Evolutionary conservation across 2,113 vertebrate genomes (phyloP), one percentile per base, ranked within the genome.

Genomic region (Meleagris gallopavo): DNA sequence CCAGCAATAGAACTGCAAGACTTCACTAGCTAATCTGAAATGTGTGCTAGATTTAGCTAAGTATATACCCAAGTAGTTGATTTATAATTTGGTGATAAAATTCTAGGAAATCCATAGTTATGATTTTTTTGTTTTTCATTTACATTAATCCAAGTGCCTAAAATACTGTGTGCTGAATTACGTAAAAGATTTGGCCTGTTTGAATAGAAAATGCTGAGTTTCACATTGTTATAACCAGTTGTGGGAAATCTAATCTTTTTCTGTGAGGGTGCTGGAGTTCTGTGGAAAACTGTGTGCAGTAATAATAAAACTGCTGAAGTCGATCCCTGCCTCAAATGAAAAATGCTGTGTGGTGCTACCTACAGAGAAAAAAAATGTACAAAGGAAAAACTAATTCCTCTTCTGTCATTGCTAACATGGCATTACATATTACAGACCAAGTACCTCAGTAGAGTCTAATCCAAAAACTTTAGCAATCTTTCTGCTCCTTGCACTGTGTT

Each of bases 361-460:
- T 74, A 84, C 92, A 76, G 73, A 65, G 82, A 84, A 97, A 95
- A 88, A 94, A 95, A 67, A 38, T 0, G 16, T 76, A 45, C n/a
- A 86, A 74, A 62, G 66, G 86, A 79, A 79, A 73, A 93, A 60
- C 34, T 91, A 70, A 70, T 95, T 91, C 90, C 58, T 92, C 32
- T 5, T 83, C 41, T 54, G 48, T 13, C 84, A 88, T 27, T 45
- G 83, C 61, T 88, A 81, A 65, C 57, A 43, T 32, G 57, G 58
- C 21, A 83, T 58, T 41, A 73, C 11, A 24, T 73, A 57, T 74
- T 75, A 82, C 11, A 46, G 65, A 45, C 13, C 6, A 78, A 78
- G 57, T 75, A 36, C 20, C 69, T 84, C 81, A 81, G 67, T 64
- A 40, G 6, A 70, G 2, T 34, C 25, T 41, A 66, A 75, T 46